A percentile compares a stretch with the other conserved stretches of the same genome.
These are phyloP conservation scores for Phyllopteryx taeniolatus DNA, from an alignment of 2,113 vertebrate species.

Conservation along the genomic window DNA sequence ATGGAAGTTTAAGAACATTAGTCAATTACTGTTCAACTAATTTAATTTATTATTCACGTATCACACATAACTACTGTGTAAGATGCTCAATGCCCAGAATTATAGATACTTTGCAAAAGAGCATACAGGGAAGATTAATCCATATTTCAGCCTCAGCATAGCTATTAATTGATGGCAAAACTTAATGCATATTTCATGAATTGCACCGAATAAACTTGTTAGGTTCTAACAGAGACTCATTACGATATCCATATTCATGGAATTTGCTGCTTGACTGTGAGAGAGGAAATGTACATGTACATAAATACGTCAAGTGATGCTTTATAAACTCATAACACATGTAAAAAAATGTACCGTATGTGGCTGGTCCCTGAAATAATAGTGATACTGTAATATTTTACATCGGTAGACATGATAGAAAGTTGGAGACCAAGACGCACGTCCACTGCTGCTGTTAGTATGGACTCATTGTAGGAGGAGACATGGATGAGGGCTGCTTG, in stretches of 20 bases:
- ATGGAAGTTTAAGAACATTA: slow-evolving; percentile 9
- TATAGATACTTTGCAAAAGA: slow-evolving; percentile 18
- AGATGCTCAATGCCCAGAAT: not conserved
- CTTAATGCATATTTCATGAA: slow-evolving; percentile 58
- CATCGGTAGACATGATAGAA: slow-evolving; percentile 18
- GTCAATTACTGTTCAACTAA: slow-evolving; percentile 5
- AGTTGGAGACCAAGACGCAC: slow-evolving; percentile 13
- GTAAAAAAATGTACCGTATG: not conserved
- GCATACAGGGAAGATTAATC: slow-evolving; percentile 18
- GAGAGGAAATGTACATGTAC: slow-evolving; percentile 34
- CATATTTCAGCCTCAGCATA: slow-evolving; percentile 40
- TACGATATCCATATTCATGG: slow-evolving; percentile 46
- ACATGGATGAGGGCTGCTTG: slow-evolving; percentile 14
- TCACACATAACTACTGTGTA: not conserved
- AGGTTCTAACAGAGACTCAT: slow-evolving; percentile 29
- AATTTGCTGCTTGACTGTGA: slow-evolving; percentile 13
- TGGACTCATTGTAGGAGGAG: slow-evolving; percentile 16
- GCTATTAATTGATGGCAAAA: slow-evolving; percentile 50
- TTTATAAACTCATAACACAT: slow-evolving; percentile 11
- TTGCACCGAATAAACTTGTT: slow-evolving; percentile 41
- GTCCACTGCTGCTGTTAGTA: slow-evolving; percentile 26
- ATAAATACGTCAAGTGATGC: slow-evolving; percentile 18
- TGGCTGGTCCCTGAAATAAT: slow-evolving; percentile 15
- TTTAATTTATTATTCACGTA: not conserved
- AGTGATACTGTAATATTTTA: slow-evolving; percentile 40